Conservation (phyloP, 2,113 vertebrate genomes). For the Scomber colias region DNA sequence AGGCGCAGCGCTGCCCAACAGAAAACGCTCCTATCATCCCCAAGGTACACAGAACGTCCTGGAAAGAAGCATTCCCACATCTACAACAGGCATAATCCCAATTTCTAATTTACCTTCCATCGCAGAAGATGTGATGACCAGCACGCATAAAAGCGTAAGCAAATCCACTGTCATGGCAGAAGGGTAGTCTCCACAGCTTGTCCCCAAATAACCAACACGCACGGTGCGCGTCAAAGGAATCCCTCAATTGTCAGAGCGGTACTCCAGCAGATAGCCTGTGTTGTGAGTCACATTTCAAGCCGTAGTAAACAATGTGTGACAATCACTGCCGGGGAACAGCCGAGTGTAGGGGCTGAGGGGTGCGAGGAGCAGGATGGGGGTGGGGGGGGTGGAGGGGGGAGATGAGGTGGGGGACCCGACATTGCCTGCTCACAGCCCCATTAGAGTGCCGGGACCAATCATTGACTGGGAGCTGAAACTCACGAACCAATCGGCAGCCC, state of each 20-base stretch:
- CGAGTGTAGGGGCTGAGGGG: slow-evolving; percentile 57
- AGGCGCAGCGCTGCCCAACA: slow-evolving; percentile 37
- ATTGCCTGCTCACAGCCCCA: slow-evolving; percentile 63
- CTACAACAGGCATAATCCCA: slow-evolving; percentile 39
- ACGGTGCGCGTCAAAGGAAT: slow-evolving; percentile 77
- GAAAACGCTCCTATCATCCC: slow-evolving; percentile 10
- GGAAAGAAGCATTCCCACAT: slow-evolving; percentile 18
- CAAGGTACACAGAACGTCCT: slow-evolving; percentile 11
- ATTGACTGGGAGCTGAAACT: slow-evolving; percentile 65
- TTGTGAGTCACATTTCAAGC: slow-evolving; percentile 86
- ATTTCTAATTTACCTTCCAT: slow-evolving; percentile 85
- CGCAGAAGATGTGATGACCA: slow-evolving; percentile 81
- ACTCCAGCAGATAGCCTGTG: slow-evolving; percentile 80
- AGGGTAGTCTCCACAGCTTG: slow-evolving; percentile 75
- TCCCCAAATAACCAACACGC: slow-evolving; percentile 77
- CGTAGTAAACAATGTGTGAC: slow-evolving; percentile 85
- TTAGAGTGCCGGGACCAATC: slow-evolving; percentile 80
- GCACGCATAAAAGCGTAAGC: slow-evolving; percentile 81
- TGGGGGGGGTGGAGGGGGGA: not conserved
- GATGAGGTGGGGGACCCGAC: slow-evolving; percentile 55
- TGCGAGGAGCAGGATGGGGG: slow-evolving; percentile 31
- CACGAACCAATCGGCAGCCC: slow-evolving; percentile 77
- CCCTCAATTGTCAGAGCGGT: slow-evolving; percentile 79
- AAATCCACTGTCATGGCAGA: slow-evolving; percentile 86
- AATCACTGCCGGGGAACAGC: slow-evolving; percentile 67